Conservation (phyloP, 2,113 vertebrate species). For the Actinemys pallida region DNA sequence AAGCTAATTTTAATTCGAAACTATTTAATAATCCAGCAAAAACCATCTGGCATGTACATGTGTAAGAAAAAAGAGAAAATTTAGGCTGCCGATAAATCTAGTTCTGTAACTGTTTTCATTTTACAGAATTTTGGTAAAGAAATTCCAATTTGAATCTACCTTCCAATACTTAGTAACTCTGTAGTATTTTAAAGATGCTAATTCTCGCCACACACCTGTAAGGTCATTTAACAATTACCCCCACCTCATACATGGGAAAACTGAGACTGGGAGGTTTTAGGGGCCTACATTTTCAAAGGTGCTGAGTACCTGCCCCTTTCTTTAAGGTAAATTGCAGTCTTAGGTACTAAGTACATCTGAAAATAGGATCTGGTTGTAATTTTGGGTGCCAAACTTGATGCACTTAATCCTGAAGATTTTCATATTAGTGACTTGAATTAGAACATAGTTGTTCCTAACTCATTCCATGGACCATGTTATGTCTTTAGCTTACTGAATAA, state of each 20-base stretch:
- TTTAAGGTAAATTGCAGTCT: not conserved
- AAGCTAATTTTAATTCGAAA: constrained; percentile 22
- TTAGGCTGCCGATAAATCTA: not conserved
- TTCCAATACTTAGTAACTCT: not conserved
- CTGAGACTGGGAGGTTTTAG: not conserved
- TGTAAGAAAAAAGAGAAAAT: constrained; percentile 32
- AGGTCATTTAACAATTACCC: not conserved
- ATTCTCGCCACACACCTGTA: not conserved
- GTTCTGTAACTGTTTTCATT: not conserved
- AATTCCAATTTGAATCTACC: not conserved
- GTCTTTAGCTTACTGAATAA: not conserved
- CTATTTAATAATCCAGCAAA: constrained; percentile 24
- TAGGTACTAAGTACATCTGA: not conserved
- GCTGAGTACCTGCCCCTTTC: not conserved
- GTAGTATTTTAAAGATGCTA: not conserved
- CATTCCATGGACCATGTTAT: not conserved
- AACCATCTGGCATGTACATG: not conserved
- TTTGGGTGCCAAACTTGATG: not conserved
- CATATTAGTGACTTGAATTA: not conserved
- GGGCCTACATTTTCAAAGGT: not conserved
- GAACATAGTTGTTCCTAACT: not conserved
- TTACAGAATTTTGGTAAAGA: not conserved
- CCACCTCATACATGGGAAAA: not conserved
- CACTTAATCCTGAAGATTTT: not conserved
- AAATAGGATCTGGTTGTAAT: not conserved